Percentiles rank a stretch among this genome's conserved stretches.
These are phyloP conservation scores for Asobara japonica DNA, from an alignment of 1,140 invertebrate genomes.

Conservation along the genomic window DNA sequence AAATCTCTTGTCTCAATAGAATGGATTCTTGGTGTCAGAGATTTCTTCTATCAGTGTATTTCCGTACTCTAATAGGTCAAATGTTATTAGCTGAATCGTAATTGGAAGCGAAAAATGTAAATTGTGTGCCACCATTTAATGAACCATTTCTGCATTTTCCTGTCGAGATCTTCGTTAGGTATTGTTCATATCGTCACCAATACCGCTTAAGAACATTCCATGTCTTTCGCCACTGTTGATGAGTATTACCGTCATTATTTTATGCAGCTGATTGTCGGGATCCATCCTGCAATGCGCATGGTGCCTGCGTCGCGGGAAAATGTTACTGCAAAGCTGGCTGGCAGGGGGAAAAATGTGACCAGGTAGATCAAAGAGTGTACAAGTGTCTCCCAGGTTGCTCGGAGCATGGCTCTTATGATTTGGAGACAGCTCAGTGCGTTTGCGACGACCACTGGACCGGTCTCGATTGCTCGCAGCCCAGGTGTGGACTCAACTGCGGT, in stretches of 20 bases:
- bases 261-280: slow-evolving; percentile 83
- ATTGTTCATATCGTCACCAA: too few relatives aligned
- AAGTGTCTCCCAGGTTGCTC: slow-evolving; percentile 90
- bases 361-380: slow-evolving; percentile 88
- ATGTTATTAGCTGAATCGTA: too few relatives aligned
- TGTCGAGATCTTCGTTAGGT: neutral
- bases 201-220: too few relatives aligned
- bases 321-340: slow-evolving; percentile 96
- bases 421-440: slow-evolving; percentile 85
- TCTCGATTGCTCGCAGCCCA: slow-evolving; percentile 89
- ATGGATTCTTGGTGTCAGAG: too few relatives aligned
- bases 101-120: too few relatives aligned
- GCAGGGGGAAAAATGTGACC: slow-evolving; percentile 89
- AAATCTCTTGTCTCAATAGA: too few relatives aligned
- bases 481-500: slow-evolving; percentile 91
- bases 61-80: too few relatives aligned
- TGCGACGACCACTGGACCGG: slow-evolving; percentile 92
- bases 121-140: too few relatives aligned
- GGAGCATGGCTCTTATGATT: slow-evolving; percentile 88
- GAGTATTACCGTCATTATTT: neutral
- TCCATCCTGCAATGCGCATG: slow-evolving; percentile 89
- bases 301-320: slow-evolving; percentile 90
- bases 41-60: too few relatives aligned
- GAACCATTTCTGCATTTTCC: neutral
- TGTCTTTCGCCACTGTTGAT: neutral